A percentile compares a stretch with the other conserved stretches of the same genome.
phyloP scores from a whole-genome alignment of 2,797 vertebrate genomes.

The Manis pentadactyla region DNA sequence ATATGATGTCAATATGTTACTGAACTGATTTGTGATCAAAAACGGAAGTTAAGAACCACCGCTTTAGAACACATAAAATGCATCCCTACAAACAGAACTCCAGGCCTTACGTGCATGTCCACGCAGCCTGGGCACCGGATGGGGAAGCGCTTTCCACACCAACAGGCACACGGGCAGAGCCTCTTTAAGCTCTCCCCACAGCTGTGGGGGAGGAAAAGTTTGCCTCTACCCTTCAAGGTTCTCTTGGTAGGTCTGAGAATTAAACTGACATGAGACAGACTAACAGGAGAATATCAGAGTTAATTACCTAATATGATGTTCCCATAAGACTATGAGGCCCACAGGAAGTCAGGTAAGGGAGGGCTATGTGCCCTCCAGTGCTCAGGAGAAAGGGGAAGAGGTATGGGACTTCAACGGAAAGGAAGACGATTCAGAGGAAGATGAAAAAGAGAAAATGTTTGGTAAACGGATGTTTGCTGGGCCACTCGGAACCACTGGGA shows the following conservation, averaged over 20 bases:
- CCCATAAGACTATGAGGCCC: background rate
- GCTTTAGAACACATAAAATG: slow-evolving; percentile 7
- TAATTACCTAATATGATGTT: background rate
- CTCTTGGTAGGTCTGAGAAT: background rate
- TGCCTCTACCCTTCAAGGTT: background rate
- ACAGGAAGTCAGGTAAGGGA: background rate
- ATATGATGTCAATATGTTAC: background rate
- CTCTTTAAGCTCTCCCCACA: background rate
- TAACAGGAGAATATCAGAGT: background rate
- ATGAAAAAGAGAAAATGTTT: background rate
- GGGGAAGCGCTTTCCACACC: background rate
- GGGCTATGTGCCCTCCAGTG: background rate
- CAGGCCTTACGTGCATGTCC: background rate
- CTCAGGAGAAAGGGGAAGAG: background rate
- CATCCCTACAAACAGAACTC: background rate
- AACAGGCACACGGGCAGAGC: background rate
- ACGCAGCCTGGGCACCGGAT: rapidly evolving
- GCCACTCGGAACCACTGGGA: background rate
- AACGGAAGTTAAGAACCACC: background rate
- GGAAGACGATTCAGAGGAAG: background rate
- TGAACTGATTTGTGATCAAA: background rate
- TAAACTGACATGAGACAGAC: background rate
- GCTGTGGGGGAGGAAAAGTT: background rate
- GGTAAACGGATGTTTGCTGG: background rate
- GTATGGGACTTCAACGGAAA: background rate